phyloP scores from a whole-genome alignment of 2,113 vertebrate genomes.

The Takifugu flavidus region DNA sequence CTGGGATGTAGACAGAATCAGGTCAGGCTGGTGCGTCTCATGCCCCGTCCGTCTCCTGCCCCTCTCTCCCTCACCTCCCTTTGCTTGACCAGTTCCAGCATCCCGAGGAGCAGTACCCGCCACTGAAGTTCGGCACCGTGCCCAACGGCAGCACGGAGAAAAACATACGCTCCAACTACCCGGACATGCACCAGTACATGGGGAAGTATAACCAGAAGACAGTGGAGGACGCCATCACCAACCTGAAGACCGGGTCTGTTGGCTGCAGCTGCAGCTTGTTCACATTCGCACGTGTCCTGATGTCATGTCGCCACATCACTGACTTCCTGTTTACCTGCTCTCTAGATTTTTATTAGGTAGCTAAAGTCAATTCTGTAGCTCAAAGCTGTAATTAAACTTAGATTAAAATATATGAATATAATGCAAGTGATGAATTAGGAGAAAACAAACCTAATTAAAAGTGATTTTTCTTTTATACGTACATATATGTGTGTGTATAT shows the following conservation, averaged over 20 bases:
- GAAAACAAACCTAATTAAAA: no score
- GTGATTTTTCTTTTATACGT: no score
- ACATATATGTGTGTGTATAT: no score
- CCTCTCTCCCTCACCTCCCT: conserved; percentile 29
- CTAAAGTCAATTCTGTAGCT: no score
- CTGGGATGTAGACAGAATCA: conserved; percentile 65
- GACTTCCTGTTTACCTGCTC: neutral
- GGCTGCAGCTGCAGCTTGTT: neutral
- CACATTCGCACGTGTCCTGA: neutral
- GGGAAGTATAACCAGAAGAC: conserved; percentile 91
- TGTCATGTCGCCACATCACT: no score
- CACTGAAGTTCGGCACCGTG: conserved; percentile 90
- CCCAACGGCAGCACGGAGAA: conserved; percentile 94
- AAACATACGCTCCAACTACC: conserved; percentile 94
- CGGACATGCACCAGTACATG: conserved; percentile 94
- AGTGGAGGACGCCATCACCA: conserved; percentile 87
- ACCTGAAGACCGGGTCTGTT: conserved; percentile 88
- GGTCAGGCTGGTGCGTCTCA: conserved; percentile 65
- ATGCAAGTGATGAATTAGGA: no score
- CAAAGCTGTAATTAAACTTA: no score
- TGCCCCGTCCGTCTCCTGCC: conserved; percentile 41
- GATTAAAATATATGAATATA: no score
- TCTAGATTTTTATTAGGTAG: no score
- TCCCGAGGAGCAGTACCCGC: conserved; percentile 90
- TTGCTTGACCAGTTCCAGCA: conserved; percentile 82